A percentile compares a stretch with the other conserved stretches of the same genome.
Conservation (phyloP, 1,140 invertebrate species). For the Aculops lycopersici region DNA sequence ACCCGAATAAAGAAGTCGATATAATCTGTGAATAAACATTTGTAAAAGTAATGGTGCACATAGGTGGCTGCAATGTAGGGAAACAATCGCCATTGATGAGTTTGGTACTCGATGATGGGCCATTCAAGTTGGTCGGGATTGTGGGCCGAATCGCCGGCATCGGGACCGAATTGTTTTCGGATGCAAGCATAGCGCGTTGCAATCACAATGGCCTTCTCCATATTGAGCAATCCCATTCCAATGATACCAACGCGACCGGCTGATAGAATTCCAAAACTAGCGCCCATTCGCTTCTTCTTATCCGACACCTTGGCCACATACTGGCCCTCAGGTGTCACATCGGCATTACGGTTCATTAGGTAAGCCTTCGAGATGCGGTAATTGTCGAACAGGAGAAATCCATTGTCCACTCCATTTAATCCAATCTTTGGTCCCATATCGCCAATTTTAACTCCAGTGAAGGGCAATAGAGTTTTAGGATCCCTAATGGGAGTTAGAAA, state of each 20-base stretch:
- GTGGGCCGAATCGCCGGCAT: not conserved
- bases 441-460: conserved; percentile 37
- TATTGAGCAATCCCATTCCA: conserved; percentile 29
- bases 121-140: conserved; percentile 23
- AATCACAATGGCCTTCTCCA: conserved; percentile 39
- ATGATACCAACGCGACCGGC: conserved; percentile 34
- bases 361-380: conserved; percentile 43
- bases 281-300: conserved; percentile 6
- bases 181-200: conserved; percentile 61
- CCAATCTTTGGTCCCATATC: conserved; percentile 66
- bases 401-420: conserved; percentile 62
- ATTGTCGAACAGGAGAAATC: conserved; percentile 52
- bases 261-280: conserved; percentile 38
- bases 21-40: conserved; percentile 17
- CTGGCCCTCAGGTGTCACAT: conserved; percentile 45
- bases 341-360: conserved; percentile 50
- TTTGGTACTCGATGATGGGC: conserved; percentile 60
- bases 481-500: conserved; percentile 51
- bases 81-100: conserved; percentile 61
- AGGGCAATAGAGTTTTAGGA: conserved; percentile 31
- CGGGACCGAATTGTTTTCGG: conserved; percentile 51
- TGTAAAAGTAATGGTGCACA: conserved; percentile 34
- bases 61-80: conserved; percentile 53
- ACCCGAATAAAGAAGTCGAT: conserved; percentile 21
- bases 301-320: conserved; percentile 26